Evolutionary conservation across 1,140 invertebrate species (phyloP), one percentile per base, ranked within the genome.

Genomic region (Ephestia elutella): DNA sequence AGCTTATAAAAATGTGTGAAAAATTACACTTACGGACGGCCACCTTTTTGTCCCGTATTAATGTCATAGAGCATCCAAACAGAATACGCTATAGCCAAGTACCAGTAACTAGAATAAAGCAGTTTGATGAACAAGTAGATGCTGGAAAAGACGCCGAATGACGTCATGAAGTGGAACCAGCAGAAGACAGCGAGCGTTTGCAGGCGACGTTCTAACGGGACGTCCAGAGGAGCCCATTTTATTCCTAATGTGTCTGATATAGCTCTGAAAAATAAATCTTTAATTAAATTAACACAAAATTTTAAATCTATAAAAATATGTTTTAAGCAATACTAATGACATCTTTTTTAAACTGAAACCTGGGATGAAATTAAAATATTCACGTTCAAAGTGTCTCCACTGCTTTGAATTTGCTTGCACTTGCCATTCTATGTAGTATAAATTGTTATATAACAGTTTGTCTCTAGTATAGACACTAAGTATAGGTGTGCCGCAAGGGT

Each of bases 101-200:
- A 44, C 38, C 38, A 44, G 7, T 44, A 44, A 10, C 38, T 44
- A 8, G 38, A 44, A 15, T 44, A 44, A 5, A 15, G 13, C 5
- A 44, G 38, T 15, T 44, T 44, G 38, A 44, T 44, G 38, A 15
- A 44, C 3, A 44, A 44, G n/a, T 15, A 44, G 13, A 44, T 44
- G 38, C 38, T 44, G 5, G 10, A 15, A 3, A 44, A 5, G 2
- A 44, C 38, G 13, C 38, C 38, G 38, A n/a, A 44, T 15, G 38
- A 44, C 38, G 38, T 44, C n/a, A 44, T 44, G 38, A 44, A 44
- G 38, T 44, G 38, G 38, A 44, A 44, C 38, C 38, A 44, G 5
- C 13, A 44, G n/a, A 44, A 44, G 13, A 44, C 15, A 2, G 38
- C 38, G 2, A 44, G n/a, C 5, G 38, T 44, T 15, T 44, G 38